Base-by-base conservation (phyloP, 2,797 vertebrate genomes). In the Muscicapa striata region DNA sequence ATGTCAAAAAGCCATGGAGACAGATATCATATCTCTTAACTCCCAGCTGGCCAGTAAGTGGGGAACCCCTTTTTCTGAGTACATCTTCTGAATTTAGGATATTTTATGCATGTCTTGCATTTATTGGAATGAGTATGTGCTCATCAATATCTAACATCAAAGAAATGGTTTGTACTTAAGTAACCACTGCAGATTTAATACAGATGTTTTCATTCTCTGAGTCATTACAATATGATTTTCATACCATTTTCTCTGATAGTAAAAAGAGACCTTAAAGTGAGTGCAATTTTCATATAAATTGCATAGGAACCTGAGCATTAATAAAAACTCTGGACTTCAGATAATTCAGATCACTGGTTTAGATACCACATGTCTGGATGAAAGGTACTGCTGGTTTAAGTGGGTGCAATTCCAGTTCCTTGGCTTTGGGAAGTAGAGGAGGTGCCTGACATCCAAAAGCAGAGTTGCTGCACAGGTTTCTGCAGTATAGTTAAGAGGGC, bases 151-250 rank as follows among this genome's bases (percentile, higher is more conserved):
- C 78, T 79, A 57, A 84, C 41, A 57, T 67, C 76, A 87, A 86
- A 95, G 40, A 83, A 88, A 87, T 94, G 29, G 52, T 66, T 79
- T 84, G 66, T 90, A 61, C 46, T 76, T 36, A 84, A 72, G 88
- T 84, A 95, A 89, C 72, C 46, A 54, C 76, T 76, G 68, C 48
- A 74, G 62, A 91, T 86, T 80, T 90, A 72, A 74, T 74, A 73
- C 76, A 91, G 91, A 68, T 91, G 73, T 94, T 94, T 96, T 96
- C 52, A 41, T 94, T 88, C 78, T 62, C 70, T 59, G 38, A 76
- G 78, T 75, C 79, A 63, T 67, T 95, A 59, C 57, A 46, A 64
- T 68, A 66, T 67, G 77, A 86, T 68, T 94, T 86, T 94, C 54
- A 21, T 73, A 15, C 63, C 48, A 75, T 88, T 72, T 78, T 78